Percentiles rank a stretch among this genome's conserved stretches.
phyloP scores from a whole-genome alignment of 1,140 invertebrate genomes.

The Diabrotica undecimpunctata region DNA sequence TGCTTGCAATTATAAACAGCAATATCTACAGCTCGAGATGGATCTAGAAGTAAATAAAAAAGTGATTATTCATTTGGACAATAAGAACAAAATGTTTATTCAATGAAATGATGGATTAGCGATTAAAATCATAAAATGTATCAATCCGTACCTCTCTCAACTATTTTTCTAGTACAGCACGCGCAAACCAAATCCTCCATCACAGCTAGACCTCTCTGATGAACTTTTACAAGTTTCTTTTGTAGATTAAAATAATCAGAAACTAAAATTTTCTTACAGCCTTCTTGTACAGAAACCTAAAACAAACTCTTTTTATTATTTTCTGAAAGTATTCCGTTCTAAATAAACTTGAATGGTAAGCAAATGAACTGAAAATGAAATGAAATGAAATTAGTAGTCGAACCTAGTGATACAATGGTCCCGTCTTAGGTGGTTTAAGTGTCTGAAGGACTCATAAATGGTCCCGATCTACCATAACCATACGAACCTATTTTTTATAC shows the following conservation, averaged over 20 bases:
- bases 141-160: slow-evolving; percentile 57
- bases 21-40: slow-evolving; percentile 48
- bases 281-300: slow-evolving; percentile 80
- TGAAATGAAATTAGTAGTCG: not conserved
- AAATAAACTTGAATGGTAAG: not conserved
- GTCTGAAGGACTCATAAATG: no score
- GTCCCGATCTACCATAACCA: no score
- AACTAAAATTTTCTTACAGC: slow-evolving; percentile 82
- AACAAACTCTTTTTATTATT: slow-evolving; percentile 12
- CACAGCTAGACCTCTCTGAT: slow-evolving; percentile 72
- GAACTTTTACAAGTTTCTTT: slow-evolving; percentile 71
- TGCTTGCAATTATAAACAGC: slow-evolving; percentile 87
- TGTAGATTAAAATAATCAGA: slow-evolving; percentile 88
- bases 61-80: not conserved
- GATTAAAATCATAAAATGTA: no score
- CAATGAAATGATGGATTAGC: no score
- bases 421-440: no score
- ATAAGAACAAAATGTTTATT: not conserved
- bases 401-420: no score
- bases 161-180: slow-evolving; percentile 69
- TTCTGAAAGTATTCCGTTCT: not conserved
- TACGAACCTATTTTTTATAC: no score
- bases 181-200: slow-evolving; percentile 71
- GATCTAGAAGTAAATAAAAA: slow-evolving; percentile 30
- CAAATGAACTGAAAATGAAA: not conserved